Conservation (phyloP, 2,888 invertebrate species). For the Helicoverpa assulta region DNA sequence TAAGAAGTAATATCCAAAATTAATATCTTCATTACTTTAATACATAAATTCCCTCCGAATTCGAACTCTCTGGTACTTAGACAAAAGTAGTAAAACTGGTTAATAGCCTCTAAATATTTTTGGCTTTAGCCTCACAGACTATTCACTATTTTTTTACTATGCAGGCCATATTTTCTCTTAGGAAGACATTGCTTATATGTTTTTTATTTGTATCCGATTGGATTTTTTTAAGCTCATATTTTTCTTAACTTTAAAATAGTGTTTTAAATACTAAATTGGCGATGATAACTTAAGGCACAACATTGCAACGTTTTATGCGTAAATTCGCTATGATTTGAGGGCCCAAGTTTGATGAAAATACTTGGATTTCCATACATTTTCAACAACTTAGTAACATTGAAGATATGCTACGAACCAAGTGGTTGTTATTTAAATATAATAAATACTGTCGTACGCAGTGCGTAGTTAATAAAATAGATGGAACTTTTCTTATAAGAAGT, state of each 20-base stretch:
- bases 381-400: constrained; percentile 16
- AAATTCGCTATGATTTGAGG: neutral
- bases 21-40: constrained; percentile 10
- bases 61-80: too few relatives aligned
- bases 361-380: constrained; percentile 26
- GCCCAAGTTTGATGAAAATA: constrained; percentile 10
- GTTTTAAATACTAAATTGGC: too few relatives aligned
- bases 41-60: too few relatives aligned
- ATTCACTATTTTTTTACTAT: neutral
- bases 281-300: neutral
- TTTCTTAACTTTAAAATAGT: neutral
- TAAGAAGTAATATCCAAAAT: constrained; percentile 12
- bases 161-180: neutral
- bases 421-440: constrained; percentile 53
- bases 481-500: constrained; percentile 17
- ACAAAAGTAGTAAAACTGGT: too few relatives aligned
- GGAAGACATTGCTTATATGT: too few relatives aligned
- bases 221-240: neutral
- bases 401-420: constrained; percentile 41
- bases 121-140: constrained; percentile 41
- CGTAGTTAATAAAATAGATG: constrained; percentile 31
- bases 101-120: constrained; percentile 53
- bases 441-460: constrained; percentile 56
- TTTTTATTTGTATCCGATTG: neutral
- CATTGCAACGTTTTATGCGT: neutral